Conservation (phyloP, 2,888 invertebrate genomes). For the Sylvicola cinctus region DNA sequence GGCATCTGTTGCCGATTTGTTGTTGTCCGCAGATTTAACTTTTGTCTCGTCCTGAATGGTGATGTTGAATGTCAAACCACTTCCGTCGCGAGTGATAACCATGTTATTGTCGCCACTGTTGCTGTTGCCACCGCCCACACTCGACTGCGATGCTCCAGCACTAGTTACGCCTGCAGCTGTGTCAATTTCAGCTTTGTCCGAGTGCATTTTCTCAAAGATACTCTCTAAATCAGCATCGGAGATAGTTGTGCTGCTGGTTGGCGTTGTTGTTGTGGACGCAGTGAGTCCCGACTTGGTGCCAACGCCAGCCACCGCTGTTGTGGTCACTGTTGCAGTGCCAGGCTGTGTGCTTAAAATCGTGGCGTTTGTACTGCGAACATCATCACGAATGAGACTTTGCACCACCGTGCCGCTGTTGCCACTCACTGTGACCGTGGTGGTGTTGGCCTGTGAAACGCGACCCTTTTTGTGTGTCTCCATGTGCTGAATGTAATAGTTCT, state of each 20-base stretch:
- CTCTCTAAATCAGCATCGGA: slow-evolving; percentile 25
- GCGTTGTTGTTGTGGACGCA: slow-evolving; percentile 2
- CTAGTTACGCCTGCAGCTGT: slow-evolving; percentile 6
- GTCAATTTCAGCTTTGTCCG: slow-evolving; percentile 22
- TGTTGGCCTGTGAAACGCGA: neutral
- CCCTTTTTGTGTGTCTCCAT: slow-evolving; percentile 25
- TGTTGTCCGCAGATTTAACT: slow-evolving; percentile 12
- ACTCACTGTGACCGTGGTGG: neutral
- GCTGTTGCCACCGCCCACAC: slow-evolving; percentile 7
- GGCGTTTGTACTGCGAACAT: slow-evolving; percentile 14
- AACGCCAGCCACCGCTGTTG: neutral
- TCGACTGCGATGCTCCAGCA: slow-evolving; percentile 4
- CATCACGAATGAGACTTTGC: slow-evolving; percentile 9
- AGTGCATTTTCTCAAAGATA: slow-evolving; percentile 27
- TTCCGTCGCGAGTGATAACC: slow-evolving; percentile 24
- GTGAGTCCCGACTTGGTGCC: neutral
- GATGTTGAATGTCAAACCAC: slow-evolving; percentile 25
- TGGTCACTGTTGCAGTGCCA: slow-evolving; percentile 8
- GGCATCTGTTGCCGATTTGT: slow-evolving; percentile 9
- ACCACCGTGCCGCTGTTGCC: slow-evolving; percentile 5
- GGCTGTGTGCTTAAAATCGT: slow-evolving; percentile 6
- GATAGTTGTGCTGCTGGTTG: slow-evolving; percentile 12
- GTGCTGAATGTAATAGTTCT: slow-evolving; percentile 25
- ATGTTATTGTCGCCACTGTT: slow-evolving; percentile 19
- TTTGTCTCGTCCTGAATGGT: slow-evolving; percentile 19